These are phyloP conservation scores for Erynnis tages DNA, from an alignment of 2,888 invertebrate genomes.

Conservation along the genomic window DNA sequence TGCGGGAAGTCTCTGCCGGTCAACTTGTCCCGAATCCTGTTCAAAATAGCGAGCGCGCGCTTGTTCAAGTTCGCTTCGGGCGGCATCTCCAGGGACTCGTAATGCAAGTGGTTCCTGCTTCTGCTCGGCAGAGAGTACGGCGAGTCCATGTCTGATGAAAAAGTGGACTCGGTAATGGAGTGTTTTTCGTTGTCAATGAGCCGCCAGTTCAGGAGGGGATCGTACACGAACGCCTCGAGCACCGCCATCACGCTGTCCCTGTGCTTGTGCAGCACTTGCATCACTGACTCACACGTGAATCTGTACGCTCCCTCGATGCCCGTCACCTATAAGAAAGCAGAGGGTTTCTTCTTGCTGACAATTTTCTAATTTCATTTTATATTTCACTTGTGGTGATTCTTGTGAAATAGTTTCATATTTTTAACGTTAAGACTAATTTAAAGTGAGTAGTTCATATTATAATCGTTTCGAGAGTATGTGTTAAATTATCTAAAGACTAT, in stretches of 20 bases:
- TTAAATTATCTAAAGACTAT: too few species aligned
- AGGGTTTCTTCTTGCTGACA: too few species aligned
- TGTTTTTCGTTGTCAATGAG: conserved; percentile 87
- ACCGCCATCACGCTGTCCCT: conserved; percentile 99
- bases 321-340: conserved; percentile 84
- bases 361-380: too few species aligned
- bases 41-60: conserved; percentile 95
- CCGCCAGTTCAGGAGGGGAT: conserved; percentile 98
- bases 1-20: conserved; percentile 95
- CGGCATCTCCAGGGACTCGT: conserved; percentile 59
- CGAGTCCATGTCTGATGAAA: conserved; percentile 42
- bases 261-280: conserved; percentile 96
- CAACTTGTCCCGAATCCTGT: conserved; percentile 95
- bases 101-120: conserved; percentile 37
- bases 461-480: too few species aligned
- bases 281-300: conserved; percentile 98
- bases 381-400: too few species aligned
- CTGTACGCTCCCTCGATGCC: conserved; percentile 99
- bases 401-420: too few species aligned
- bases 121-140: conserved; percentile 43
- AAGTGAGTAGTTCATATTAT: too few species aligned
- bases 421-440: too few species aligned
- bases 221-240: conserved; percentile 99
- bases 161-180: conserved; percentile 50
- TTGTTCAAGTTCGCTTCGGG: conserved; percentile 93